A percentile compares a stretch with the other conserved stretches of the same genome.
Evolutionary conservation across 2,888 invertebrate species (phyloP).

Genomic region (Phasia obesa): DNA sequence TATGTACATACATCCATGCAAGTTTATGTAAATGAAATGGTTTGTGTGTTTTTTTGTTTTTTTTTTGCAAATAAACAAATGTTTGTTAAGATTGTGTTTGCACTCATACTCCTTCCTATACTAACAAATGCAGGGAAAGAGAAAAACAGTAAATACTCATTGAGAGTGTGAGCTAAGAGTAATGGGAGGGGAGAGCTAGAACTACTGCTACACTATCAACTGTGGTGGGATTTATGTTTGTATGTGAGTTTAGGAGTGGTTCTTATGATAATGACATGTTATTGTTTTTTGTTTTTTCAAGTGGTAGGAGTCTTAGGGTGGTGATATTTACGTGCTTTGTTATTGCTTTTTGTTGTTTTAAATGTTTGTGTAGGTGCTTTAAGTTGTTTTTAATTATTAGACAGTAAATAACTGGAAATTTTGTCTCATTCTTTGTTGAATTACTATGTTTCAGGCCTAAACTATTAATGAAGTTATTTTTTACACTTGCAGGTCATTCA

Average conservation of each 20-base stretch:
- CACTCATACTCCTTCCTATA: conserved; percentile 35
- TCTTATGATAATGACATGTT: conserved; percentile 2
- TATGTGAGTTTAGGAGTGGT: conserved; percentile 20
- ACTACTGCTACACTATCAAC: background rate
- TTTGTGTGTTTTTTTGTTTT: conserved; percentile 15
- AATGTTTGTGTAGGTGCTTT: background rate
- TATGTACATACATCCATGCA: conserved; percentile 19
- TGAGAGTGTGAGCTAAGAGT: background rate
- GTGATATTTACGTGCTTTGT: conserved; percentile 9
- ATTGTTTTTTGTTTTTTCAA: conserved; percentile 1
- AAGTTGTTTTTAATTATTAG: background rate
- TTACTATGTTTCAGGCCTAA: no score
- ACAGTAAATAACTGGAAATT: background rate
- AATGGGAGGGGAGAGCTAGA: conserved; percentile 17
- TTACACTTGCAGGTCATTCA: no score
- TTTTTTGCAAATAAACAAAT: no score
- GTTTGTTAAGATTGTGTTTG: background rate
- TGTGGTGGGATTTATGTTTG: conserved; percentile 6
- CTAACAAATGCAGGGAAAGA: conserved; percentile 26
- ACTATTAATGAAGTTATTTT: background rate
- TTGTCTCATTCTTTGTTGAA: background rate
- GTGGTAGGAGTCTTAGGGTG: background rate
- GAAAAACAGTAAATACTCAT: background rate
- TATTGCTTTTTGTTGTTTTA: background rate
- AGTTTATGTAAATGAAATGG: conserved; percentile 8